Conservation (phyloP, 2,113 vertebrate species). For the Triplophysa rosa region DNA sequence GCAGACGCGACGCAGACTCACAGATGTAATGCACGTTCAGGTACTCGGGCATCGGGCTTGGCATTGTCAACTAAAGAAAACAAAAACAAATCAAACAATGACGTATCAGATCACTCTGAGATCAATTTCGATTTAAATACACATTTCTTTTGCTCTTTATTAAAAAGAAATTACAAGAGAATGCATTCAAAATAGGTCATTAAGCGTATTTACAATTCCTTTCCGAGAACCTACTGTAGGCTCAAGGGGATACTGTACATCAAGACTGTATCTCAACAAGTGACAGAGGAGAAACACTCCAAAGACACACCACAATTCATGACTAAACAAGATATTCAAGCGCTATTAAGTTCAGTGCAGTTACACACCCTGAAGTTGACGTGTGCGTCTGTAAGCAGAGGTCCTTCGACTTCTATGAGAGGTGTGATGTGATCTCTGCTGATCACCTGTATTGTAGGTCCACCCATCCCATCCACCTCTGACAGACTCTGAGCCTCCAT, state of each 20-base stretch:
- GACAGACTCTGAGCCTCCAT: conserved; percentile 73
- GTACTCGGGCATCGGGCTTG: conserved; percentile 96
- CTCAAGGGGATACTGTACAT: no score
- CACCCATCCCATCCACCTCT: conserved; percentile 79
- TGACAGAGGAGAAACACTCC: no score
- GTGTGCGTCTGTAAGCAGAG: conserved; percentile 94
- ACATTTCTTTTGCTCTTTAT: neutral
- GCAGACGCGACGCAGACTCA: conserved; percentile 94
- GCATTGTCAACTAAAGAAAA: conserved; percentile 89
- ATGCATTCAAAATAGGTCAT: no score
- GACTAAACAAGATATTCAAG: neutral
- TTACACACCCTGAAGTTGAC: conserved; percentile 89
- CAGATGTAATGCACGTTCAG: conserved; percentile 99
- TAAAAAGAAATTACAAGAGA: no score
- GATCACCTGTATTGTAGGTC: conserved; percentile 92
- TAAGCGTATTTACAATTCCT: neutral
- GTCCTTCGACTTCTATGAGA: conserved; percentile 97
- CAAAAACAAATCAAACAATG: conserved; percentile 24
- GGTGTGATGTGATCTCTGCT: conserved; percentile 94
- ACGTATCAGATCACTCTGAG: no score
- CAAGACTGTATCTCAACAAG: no score
- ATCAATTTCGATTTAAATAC: neutral
- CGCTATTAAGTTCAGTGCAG: neutral
- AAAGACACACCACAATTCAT: no score
- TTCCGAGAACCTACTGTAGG: no score